Conservation (phyloP, 2,113 vertebrate genomes). For the Donacobius atricapilla region DNA sequence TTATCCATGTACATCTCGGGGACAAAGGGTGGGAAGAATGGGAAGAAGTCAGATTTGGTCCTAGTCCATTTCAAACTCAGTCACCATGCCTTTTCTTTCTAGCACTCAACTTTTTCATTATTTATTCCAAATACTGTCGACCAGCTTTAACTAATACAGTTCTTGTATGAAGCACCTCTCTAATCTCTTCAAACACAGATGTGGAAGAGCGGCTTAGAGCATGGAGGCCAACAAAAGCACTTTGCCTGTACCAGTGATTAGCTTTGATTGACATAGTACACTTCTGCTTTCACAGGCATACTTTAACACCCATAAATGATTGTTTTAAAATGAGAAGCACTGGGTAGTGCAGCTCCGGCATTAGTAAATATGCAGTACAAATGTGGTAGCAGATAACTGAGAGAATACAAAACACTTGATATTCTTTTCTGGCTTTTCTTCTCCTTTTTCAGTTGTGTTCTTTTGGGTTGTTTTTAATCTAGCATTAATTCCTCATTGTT, state of each 20-base stretch:
- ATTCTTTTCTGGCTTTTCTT: not conserved
- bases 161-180: slow-evolving; percentile 80
- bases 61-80: slow-evolving; percentile 40
- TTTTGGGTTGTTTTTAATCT: not conserved
- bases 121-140: slow-evolving; percentile 80
- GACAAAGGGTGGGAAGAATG: not conserved
- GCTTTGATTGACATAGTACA: slow-evolving; percentile 81
- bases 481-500: not conserved
- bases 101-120: slow-evolving; percentile 73
- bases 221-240: slow-evolving; percentile 79
- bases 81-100: slow-evolving; percentile 65
- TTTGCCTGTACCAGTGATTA: slow-evolving; percentile 81
- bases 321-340: slow-evolving; percentile 74
- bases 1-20: not conserved
- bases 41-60: not conserved
- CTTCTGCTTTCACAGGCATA: slow-evolving; percentile 74
- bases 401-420: slow-evolving; percentile 12
- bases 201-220: slow-evolving; percentile 77
- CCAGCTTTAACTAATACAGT: slow-evolving; percentile 82
- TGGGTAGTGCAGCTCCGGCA: slow-evolving; percentile 47
- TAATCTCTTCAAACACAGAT: slow-evolving; percentile 85
- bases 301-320: slow-evolving; percentile 74
- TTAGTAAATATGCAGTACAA: slow-evolving; percentile 47
- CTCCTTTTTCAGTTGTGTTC: not conserved
- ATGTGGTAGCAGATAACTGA: slow-evolving; percentile 46